phyloP scores from a whole-genome alignment of 1,140 invertebrate species.

The Venustaconcha ellipsiformis region DNA sequence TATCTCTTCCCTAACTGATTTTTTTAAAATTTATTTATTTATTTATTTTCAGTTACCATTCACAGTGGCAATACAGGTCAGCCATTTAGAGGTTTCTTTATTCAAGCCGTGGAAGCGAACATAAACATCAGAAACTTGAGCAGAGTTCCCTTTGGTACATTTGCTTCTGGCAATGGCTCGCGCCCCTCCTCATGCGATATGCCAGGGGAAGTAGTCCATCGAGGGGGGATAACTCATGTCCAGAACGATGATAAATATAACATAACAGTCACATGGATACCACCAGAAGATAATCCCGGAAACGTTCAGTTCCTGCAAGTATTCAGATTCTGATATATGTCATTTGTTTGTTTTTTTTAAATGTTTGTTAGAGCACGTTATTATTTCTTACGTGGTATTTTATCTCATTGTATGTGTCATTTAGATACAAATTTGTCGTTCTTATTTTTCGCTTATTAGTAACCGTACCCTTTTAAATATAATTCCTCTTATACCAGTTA shows the following conservation, averaged over 20 bases:
- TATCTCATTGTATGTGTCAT: too few relatives aligned
- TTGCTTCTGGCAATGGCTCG: background rate
- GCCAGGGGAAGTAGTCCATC: background rate
- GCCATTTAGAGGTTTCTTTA: conserved; percentile 18
- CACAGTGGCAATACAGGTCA: background rate
- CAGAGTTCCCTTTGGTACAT: conserved; percentile 17
- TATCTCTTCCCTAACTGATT: too few relatives aligned
- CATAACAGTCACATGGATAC: conserved; percentile 19
- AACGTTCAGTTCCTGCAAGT: conserved; percentile 27
- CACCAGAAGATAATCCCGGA: conserved; percentile 23
- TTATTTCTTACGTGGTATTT: too few relatives aligned
- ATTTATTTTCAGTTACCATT: conserved; percentile 16
- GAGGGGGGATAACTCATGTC: conserved; percentile 24
- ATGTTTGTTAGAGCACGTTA: too few relatives aligned
- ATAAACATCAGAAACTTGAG: conserved; percentile 21
- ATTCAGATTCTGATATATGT: too few relatives aligned
- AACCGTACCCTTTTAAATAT: too few relatives aligned
- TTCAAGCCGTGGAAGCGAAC: conserved; percentile 25
- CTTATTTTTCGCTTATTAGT: too few relatives aligned
- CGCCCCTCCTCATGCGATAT: conserved; percentile 17
- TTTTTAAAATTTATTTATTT: too few relatives aligned
- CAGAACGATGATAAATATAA: conserved; percentile 1
- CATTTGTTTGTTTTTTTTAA: too few relatives aligned
- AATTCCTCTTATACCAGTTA: too few relatives aligned
- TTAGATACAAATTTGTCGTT: too few relatives aligned